Conservation (phyloP, 2,113 vertebrate genomes). For the Gasterosteus aculeatus region DNA sequence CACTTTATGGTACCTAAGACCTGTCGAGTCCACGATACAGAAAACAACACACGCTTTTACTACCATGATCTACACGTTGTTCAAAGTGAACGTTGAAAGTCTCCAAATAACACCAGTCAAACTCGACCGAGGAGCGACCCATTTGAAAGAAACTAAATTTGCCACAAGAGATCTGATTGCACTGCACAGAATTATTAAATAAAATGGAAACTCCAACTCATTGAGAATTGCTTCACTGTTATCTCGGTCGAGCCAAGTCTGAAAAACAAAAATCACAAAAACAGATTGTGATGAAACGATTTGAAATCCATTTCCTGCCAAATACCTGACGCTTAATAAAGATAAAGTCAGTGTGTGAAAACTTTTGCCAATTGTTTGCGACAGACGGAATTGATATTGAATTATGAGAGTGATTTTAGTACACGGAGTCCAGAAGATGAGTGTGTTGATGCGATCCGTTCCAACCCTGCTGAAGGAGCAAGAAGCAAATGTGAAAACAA, state of each 20-base stretch:
- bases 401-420: neutral
- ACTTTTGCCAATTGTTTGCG: neutral
- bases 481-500: neutral
- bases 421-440: neutral
- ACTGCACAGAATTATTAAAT: neutral
- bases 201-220: neutral
- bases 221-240: neutral
- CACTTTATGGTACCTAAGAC: neutral
- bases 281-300: neutral
- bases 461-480: neutral
- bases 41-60: neutral
- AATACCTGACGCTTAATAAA: neutral
- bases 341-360: neutral
- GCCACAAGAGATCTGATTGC: neutral
- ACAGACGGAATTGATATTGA: neutral
- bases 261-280: neutral
- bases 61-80: neutral
- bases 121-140: neutral
- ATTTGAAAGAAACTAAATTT: neutral
- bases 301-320: neutral
- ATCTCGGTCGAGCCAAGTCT: neutral
- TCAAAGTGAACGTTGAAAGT: neutral
- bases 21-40: neutral
- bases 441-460: neutral
- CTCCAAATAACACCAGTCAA: neutral